A percentile compares a stretch with the other conserved stretches of the same genome.
Conservation (phyloP, 2,888 invertebrate genomes). For the Drosophila neonasuta region DNA sequence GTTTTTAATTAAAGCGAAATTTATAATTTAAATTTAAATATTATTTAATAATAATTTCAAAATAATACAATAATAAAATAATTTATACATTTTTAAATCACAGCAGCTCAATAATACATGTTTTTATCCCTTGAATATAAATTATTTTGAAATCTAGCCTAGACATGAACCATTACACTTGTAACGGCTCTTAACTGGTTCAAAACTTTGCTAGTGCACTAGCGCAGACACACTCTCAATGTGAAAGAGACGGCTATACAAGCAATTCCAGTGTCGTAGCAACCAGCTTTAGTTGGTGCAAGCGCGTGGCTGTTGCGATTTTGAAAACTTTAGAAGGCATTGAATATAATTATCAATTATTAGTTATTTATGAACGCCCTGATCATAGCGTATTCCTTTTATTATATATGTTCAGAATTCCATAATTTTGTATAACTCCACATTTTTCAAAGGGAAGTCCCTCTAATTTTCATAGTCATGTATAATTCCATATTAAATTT, state of each 20-base stretch:
- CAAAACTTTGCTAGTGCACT: slow-evolving; percentile 7
- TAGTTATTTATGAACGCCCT: too few relatives aligned
- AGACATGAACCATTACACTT: not conserved
- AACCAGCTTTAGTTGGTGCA: slow-evolving; percentile 8
- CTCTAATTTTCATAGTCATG: too few relatives aligned
- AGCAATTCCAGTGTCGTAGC: slow-evolving; percentile 10
- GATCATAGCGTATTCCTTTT: too few relatives aligned
- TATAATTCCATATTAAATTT: too few relatives aligned
- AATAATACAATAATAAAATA: not conserved
- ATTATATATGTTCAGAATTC: too few relatives aligned
- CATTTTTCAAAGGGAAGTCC: too few relatives aligned
- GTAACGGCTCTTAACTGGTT: slow-evolving; percentile 7
- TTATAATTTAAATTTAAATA: not conserved
- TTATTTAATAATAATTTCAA: too few relatives aligned
- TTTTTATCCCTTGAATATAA: not conserved
- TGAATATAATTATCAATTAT: too few relatives aligned
- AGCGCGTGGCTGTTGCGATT: not conserved
- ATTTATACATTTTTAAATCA: too few relatives aligned
- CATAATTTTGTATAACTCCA: too few relatives aligned
- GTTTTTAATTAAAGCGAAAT: not conserved
- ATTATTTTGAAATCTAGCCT: not conserved
- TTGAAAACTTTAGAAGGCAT: not conserved
- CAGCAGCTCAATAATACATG: too few relatives aligned
- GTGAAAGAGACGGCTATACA: not conserved
- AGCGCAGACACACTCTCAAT: slow-evolving; percentile 19